phyloP scores from a whole-genome alignment of 2,797 vertebrate genomes.

The Pempheris klunzingeri region DNA sequence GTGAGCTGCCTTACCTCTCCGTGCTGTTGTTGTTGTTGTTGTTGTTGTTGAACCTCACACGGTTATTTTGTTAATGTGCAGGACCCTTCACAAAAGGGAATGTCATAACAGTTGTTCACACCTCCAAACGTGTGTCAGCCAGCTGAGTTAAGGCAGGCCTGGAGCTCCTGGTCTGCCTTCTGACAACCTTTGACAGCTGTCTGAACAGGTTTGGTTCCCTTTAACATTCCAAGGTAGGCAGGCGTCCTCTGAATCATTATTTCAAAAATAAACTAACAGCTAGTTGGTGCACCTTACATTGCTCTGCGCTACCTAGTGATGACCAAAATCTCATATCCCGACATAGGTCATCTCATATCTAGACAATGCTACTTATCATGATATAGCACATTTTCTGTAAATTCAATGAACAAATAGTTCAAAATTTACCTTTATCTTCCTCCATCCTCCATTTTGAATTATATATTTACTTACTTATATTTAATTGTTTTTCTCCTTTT shows the following conservation, averaged over 20 bases:
- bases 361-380: no score
- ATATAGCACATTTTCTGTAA: no score
- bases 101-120: conserved; percentile 76
- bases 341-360: no score
- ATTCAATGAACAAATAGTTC: no score
- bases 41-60: conserved; percentile 22
- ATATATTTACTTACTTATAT: no score
- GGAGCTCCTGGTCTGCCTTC: conserved; percentile 62
- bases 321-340: no score
- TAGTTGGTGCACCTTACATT: conserved; percentile 1
- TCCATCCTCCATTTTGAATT: no score
- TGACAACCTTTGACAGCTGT: conserved; percentile 80
- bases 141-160: conserved; percentile 59
- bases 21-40: neutral
- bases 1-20: neutral
- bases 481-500: no score
- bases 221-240: conserved; percentile 57
- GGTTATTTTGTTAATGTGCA: conserved; percentile 46
- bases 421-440: no score
- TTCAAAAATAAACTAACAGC: conserved; percentile 26
- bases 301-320: neutral
- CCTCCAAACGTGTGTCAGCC: conserved; percentile 64
- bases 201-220: conserved; percentile 71
- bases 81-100: conserved; percentile 60
- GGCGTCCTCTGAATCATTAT: conserved; percentile 56